Base-by-base conservation (phyloP, 2,797 vertebrate genomes). In the Scolopax rusticola region DNA sequence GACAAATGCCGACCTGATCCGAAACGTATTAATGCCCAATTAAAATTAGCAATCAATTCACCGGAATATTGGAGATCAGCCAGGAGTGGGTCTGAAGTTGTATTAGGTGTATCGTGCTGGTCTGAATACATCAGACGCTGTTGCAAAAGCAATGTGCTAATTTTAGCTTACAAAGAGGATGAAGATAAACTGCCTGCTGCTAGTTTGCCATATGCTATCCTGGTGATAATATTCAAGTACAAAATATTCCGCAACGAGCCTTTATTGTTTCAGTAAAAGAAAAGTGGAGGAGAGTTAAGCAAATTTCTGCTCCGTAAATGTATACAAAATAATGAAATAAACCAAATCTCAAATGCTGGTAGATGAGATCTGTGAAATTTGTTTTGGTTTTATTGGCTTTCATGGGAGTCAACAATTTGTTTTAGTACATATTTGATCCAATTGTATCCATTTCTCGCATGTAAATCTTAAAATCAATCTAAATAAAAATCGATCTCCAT, bases 151-250 rank as follows among this genome's bases (percentile, higher is more conserved):
- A 97, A 98, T 98, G 99, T 98, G 98, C 99, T 99, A 99, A 99
- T 99, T 99, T 99, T 99, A 99, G 98, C 98, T 98, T 98, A 98
- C 98, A 99, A 99, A 99, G 99, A 99, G 99, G 99, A 99, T 99
- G 98, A 99, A 99, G 99, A 99, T 99, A 99, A 99, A 99, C 98
- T 98, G 98, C 99, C 98, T 99, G 98, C 98, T 98, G 98, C 98
- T 98, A 98, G 98, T 98, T 98, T 98, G 98, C 99, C 99, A 99
- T 99, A 99, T 99, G 99, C 98, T 98, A 98, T 97, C 98, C 98
- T 96, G 97, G 96, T 96, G 98, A 99, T 99, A 99, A 98, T 99
- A 99, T 98, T 98, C 96, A 96, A 98, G 98, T 98, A 96, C 97
- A 98, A 98, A 98, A 98, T 98, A 99, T 98, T 98, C 98, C 98